phyloP scores from a whole-genome alignment of 2,888 invertebrate genomes.

The Eilema griseolum region DNA sequence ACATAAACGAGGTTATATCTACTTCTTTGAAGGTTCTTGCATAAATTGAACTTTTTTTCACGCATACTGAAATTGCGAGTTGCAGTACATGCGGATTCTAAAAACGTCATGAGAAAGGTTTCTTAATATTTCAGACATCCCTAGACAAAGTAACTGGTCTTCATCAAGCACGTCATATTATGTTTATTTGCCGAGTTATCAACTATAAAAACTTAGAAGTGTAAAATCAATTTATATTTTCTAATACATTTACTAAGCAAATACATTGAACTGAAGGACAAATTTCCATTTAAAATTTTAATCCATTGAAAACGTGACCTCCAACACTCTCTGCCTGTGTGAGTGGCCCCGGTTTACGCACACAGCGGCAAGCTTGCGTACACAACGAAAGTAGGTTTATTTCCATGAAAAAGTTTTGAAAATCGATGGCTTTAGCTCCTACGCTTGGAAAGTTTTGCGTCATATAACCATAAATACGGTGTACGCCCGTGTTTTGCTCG shows the following conservation, averaged over 20 bases:
- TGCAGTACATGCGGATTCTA: neutral
- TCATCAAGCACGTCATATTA: neutral
- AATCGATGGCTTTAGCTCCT: slow-evolving; percentile 87
- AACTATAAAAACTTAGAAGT: neutral
- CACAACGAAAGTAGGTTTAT: slow-evolving; percentile 86
- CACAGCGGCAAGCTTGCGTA: slow-evolving; percentile 67
- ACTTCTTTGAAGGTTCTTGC: neutral
- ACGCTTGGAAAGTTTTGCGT: slow-evolving; percentile 84
- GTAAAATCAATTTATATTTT: neutral
- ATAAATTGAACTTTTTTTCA: neutral
- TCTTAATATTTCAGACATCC: too few relatives aligned
- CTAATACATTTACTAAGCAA: neutral
- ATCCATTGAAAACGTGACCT: slow-evolving; percentile 73
- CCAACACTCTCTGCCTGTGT: slow-evolving; percentile 62
- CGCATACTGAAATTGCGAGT: too few relatives aligned
- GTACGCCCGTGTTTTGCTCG: slow-evolving; percentile 80
- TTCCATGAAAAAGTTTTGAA: slow-evolving; percentile 88
- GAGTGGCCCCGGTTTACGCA: slow-evolving; percentile 65
- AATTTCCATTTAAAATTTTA: slow-evolving; percentile 47
- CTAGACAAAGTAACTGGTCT: neutral
- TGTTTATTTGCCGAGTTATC: too few relatives aligned
- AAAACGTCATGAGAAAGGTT: neutral
- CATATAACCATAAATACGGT: slow-evolving; percentile 85
- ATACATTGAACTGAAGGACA: slow-evolving; percentile 13
- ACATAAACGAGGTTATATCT: too few relatives aligned